phyloP scores from a whole-genome alignment of 2,888 invertebrate genomes.

The Flexamia atlantica region DNA sequence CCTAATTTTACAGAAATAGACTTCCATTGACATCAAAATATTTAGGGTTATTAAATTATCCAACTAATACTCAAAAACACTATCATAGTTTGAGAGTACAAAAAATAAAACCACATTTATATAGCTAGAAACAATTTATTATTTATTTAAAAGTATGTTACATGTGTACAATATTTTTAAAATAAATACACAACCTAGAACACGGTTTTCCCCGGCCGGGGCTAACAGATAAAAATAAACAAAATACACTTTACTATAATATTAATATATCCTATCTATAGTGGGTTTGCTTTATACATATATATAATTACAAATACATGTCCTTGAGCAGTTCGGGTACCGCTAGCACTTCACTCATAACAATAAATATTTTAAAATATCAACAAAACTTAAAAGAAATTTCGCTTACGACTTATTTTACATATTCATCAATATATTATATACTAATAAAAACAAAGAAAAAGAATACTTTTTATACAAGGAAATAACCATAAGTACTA shows the following conservation, averaged over 20 bases:
- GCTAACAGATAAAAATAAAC: slow-evolving; percentile 12
- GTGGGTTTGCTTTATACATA: slow-evolving; percentile 52
- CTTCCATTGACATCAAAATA: too few species aligned
- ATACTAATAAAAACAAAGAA: slow-evolving; percentile 25
- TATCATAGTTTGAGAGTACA: too few species aligned
- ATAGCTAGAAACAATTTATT: slow-evolving; percentile 63
- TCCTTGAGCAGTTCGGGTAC: slow-evolving; percentile 38
- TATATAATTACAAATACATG: slow-evolving; percentile 52
- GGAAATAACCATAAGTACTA: slow-evolving; percentile 51
- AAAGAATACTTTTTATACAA: slow-evolving; percentile 52
- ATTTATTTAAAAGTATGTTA: slow-evolving; percentile 62
- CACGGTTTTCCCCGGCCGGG: neutral
- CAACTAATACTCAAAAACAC: too few species aligned
- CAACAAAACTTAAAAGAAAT: slow-evolving; percentile 54
- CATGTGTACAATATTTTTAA: slow-evolving; percentile 63
- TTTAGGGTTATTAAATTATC: too few species aligned
- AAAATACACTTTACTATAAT: slow-evolving; percentile 43
- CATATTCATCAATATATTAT: slow-evolving; percentile 44
- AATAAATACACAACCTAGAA: slow-evolving; percentile 59
- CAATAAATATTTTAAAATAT: slow-evolving; percentile 56
- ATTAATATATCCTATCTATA: slow-evolving; percentile 36
- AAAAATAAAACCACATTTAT: neutral
- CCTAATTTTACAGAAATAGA: too few species aligned
- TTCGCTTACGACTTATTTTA: slow-evolving; percentile 56
- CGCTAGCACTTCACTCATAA: slow-evolving; percentile 27